Base-by-base conservation (phyloP, 2,888 invertebrate species). In the Synanthedon tipuliformis region DNA sequence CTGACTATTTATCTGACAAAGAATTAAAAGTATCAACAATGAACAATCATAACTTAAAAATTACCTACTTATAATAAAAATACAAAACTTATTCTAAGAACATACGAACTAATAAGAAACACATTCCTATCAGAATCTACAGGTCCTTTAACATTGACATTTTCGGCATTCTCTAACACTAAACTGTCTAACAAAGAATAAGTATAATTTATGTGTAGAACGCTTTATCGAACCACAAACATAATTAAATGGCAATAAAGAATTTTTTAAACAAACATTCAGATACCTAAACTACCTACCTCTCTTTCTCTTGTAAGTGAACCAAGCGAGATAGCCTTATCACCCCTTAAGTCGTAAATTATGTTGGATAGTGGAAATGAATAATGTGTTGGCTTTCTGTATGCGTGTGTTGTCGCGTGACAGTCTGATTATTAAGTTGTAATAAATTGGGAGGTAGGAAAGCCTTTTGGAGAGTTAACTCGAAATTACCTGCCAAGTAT, bases 211-310 rank as follows among this genome's bases (percentile, higher is more conserved):
- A 45, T 45, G 13, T n/a, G n/a, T 15, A 49, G 12, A 49, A 49
- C 12, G 12, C 49, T 12, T 23, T 49, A 13, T 16, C 51, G 56
- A 56, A 62, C 62, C 61, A 56, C 58, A 52, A 68, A 69, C 71
- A 73, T 73, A 76, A 80, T 83, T 84, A 82, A 83, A 84, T 75
- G 73, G 72, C 76, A 73, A 84, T 83, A 82, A 83, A 78, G 70
- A 66, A 68, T 73, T 75, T 78, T 34, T 75, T 69, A 73, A 79
- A 78, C 73, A 77, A 81, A 81, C 75, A 78, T 58, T 56, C 54
- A 16, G 55, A 23, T 56, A 51, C n/a, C n/a, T n/a, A n/a, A n/a
- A n/a, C n/a, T 53, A 23, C n/a, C n/a, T 56, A 51, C 53, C n/a
- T 75, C 76, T 61, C 69, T 63, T 53, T 76, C 63, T 57, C 55